These are phyloP conservation scores for Leptinotarsa undecemlineata DNA, from an alignment of 1,140 invertebrate species.

Conservation along the genomic window DNA sequence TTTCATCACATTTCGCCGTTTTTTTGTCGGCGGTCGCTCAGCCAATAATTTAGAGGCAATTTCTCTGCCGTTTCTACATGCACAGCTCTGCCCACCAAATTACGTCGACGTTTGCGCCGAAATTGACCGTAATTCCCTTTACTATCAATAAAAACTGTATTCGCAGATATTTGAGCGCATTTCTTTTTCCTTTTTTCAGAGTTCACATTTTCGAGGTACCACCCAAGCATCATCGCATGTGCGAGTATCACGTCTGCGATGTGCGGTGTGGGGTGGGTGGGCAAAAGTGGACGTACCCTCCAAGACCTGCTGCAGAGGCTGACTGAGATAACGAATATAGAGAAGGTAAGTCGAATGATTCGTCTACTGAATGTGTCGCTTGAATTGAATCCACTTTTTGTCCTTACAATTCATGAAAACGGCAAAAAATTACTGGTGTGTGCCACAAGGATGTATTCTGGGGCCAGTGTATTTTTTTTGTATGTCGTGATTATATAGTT, in stretches of 20 bases:
- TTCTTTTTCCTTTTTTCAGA: constrained; percentile 67
- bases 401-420: too few species aligned
- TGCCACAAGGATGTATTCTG: not conserved
- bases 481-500: too few species aligned
- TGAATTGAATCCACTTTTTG: too few species aligned
- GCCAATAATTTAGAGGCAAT: constrained; percentile 32
- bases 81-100: not conserved
- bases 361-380: too few species aligned
- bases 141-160: constrained; percentile 11
- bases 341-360: constrained; percentile 65
- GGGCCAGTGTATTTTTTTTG: not conserved
- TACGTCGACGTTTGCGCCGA: not conserved
- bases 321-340: constrained; percentile 74
- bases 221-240: constrained; percentile 85
- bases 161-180: constrained; percentile 4
- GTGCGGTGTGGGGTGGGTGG: constrained; percentile 70
- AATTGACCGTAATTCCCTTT: constrained; percentile 19
- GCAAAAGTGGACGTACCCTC: constrained; percentile 59
- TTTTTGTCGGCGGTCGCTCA: constrained; percentile 24
- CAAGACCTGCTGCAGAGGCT: constrained; percentile 65
- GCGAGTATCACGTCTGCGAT: constrained; percentile 83
- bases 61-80: constrained; percentile 10
- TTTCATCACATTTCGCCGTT: constrained; percentile 32
- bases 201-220: constrained; percentile 83
- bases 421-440: not conserved